These are phyloP conservation scores for Drosophila cyrtoloma DNA, from an alignment of 2,888 invertebrate genomes.

Conservation along the genomic window DNA sequence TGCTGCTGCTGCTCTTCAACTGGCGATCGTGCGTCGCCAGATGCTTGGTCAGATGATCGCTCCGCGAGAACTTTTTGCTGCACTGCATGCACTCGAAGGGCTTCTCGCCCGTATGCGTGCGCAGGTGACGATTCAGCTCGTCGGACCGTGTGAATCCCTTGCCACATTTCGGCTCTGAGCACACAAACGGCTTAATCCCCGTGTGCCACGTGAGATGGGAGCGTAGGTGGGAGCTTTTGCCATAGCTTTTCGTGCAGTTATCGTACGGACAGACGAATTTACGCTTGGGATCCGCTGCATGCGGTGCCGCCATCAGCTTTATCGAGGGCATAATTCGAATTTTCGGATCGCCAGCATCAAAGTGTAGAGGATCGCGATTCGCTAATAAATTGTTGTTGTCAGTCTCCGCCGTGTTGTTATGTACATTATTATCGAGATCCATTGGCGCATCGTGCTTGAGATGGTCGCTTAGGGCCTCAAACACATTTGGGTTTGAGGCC, in stretches of 20 bases:
- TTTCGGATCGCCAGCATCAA: slow-evolving; percentile 53
- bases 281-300: slow-evolving; percentile 76
- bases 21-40: slow-evolving; percentile 82
- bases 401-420: slow-evolving; percentile 62
- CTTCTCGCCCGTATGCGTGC: slow-evolving; percentile 83
- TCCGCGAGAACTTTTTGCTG: slow-evolving; percentile 83
- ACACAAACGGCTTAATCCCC: slow-evolving; percentile 83
- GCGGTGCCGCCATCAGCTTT: slow-evolving; percentile 75
- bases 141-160: slow-evolving; percentile 84
- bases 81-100: slow-evolving; percentile 83
- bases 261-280: slow-evolving; percentile 81
- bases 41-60: slow-evolving; percentile 83
- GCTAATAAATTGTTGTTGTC: slow-evolving; percentile 53
- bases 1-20: slow-evolving; percentile 57
- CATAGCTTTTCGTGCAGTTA: slow-evolving; percentile 83
- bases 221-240: slow-evolving; percentile 84
- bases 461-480: slow-evolving; percentile 35
- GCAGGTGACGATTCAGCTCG: slow-evolving; percentile 82
- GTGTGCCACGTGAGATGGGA: slow-evolving; percentile 85
- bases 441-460: slow-evolving; percentile 66
- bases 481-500: slow-evolving; percentile 64
- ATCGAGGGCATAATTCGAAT: slow-evolving; percentile 80
- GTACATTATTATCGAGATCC: slow-evolving; percentile 75
- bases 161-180: slow-evolving; percentile 78
- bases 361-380: slow-evolving; percentile 43